phyloP scores from a whole-genome alignment of 2,888 invertebrate species.

The Eucera pruinosa region DNA sequence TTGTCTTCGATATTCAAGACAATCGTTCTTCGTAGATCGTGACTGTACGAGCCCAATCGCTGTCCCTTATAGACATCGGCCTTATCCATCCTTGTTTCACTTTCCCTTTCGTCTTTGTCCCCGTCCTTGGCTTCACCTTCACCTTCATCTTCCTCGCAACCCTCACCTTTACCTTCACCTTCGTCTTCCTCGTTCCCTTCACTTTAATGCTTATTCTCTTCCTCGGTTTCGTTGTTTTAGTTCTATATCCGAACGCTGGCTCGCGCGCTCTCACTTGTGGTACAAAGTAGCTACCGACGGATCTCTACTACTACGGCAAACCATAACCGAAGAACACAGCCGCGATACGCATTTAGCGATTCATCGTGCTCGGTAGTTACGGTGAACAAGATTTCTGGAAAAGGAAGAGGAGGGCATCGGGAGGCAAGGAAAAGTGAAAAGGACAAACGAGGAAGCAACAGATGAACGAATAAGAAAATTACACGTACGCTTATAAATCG shows the following conservation, averaged over 20 bases:
- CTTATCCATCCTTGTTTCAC: conserved; percentile 24
- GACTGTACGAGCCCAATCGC: conserved; percentile 48
- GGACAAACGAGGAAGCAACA: conserved; percentile 43
- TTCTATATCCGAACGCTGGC: neutral
- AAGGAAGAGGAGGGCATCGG: neutral
- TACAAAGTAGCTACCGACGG: neutral
- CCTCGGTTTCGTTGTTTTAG: conserved; percentile 8
- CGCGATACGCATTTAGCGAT: conserved; percentile 75
- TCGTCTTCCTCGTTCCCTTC: conserved; percentile 4
- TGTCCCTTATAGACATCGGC: conserved; percentile 23
- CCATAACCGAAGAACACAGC: conserved; percentile 65
- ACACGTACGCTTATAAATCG: conserved; percentile 35
- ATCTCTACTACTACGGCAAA: conserved; percentile 33
- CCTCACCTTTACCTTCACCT: conserved; percentile 31
- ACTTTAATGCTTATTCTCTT: neutral
- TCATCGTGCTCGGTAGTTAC: conserved; percentile 74
- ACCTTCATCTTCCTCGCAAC: conserved; percentile 34
- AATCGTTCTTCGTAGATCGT: conserved; percentile 70
- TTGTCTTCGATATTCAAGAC: conserved; percentile 59
- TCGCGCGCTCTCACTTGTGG: neutral
- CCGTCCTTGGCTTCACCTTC: conserved; percentile 51
- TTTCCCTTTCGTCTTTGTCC: conserved; percentile 27
- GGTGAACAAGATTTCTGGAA: conserved; percentile 34
- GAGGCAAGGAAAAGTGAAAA: conserved; percentile 23
- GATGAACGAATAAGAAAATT: conserved; percentile 45